Evolutionary conservation across 2,888 invertebrate genomes (phyloP), one percentile per base, ranked within the genome.

Genomic region (Serripes groenlandicus): DNA sequence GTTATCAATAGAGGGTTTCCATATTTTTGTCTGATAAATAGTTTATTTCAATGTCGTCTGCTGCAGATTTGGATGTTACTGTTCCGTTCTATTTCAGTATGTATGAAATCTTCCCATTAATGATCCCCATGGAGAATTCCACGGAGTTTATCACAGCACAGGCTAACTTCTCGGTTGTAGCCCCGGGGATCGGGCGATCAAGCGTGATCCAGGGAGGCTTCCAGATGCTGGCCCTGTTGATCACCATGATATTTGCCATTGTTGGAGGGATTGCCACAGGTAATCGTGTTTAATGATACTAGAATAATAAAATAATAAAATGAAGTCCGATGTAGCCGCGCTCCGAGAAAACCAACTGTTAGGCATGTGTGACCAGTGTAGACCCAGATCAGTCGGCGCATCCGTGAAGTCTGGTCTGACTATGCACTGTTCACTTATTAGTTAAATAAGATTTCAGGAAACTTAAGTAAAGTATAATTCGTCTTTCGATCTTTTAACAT

Each of bases 201-300:
- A 77, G 74, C 1, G 34, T 26, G 1, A 70, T 73, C 18, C 93
- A 93, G 85, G 93, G 91, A 0, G 92, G 88, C 7, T 92, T 75
- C 77, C 93, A 93, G 88, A 81, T 92, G 56, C 83, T 90, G 2
- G 92, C 93, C 3, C 89, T 93, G 2, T 87, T 81, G 15, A 70
- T 92, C 32, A 93, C 92, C 1, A 62, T 93, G 18, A 78, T 76
- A 11, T 77, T 93, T 23, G 90, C 93, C 1, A 77, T 93, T 5
- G 87, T 90, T 5, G 90, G 92, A 7, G 94, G 94, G 1, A 64
- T 89, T 26, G 30, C 93, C 0, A 93, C 93, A 56, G 94, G 94
- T 91, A 80, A 71, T 23, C 15, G 15, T n/a, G n/a, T 42, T 42
- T 42, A 42, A 42, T 42, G 11, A 42, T 42, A 18, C n/a, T n/a